Base-by-base conservation (phyloP, 2,888 invertebrate genomes). In the Platerodrilus igneus region DNA sequence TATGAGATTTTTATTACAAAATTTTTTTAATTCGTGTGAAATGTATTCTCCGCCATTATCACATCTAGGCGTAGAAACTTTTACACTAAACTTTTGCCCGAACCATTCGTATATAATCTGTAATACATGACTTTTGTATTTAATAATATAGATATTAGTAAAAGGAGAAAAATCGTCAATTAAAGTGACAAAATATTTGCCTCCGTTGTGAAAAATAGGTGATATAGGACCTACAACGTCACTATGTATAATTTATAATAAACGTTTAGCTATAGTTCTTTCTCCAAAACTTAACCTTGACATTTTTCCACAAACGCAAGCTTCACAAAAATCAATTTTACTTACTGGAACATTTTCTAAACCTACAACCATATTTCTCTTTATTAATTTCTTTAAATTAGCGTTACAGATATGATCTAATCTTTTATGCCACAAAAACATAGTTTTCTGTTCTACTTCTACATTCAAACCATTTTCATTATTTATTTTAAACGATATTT, bases 1-100 rank as follows among this genome's bases (percentile, higher is more conserved):
- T 26, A 44, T 44, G 15, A 42, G 39, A 20, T 43, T 38, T 8
- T 31, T 13, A 14, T 29, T 26, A 29, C 47, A 43, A 23, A 32
- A 43, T 7, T 41, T 21, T 18, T 28, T 29, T 25, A 48, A 45
- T 21, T 35, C 9, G 3, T 14, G 4, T 25, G 44, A 45, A n/a
- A 4, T 17, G 13, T 39, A 46, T 18, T 46, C 41, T 2, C 43
- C 40, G 11, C 41, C 41, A 44, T 49, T 49, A 29, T 48, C 50
- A 33, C 47, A 50, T 10, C 45, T 11, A 13, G 45, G 25, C 18
- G 30, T 33, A n/a, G 17, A 13, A 7, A 47, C 45, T 37, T 40
- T 40, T 13, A 6, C 10, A 7, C 20, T n/a, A 46, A 40, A 41
- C 26, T 41, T n/a, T 32, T 10, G 30, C 21, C n/a, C n/a, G n/a